Evolutionary conservation across 1,140 invertebrate species (phyloP).

Genomic region (Melitaea cinxia): DNA sequence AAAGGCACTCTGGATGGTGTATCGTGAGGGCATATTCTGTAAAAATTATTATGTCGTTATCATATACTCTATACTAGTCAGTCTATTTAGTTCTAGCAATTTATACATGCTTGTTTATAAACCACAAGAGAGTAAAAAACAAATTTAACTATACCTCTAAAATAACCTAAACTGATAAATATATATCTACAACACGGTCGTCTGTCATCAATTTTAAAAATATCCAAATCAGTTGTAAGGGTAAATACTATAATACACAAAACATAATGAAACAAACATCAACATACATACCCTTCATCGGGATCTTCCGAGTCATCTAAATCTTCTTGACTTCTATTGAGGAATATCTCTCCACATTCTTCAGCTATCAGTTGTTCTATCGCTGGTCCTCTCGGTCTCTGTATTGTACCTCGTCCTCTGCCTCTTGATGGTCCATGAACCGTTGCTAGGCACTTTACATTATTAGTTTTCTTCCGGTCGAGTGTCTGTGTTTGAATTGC

Average conservation of each 20-base stretch:
- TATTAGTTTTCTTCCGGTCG: slow-evolving; percentile 62
- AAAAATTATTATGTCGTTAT: slow-evolving; percentile 27
- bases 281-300: slow-evolving; percentile 63
- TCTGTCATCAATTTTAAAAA: too few relatives aligned
- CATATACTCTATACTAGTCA: too few relatives aligned
- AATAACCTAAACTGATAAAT: too few relatives aligned
- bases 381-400: slow-evolving; percentile 61
- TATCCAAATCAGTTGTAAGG: too few relatives aligned
- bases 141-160: too few relatives aligned
- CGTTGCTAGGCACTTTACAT: slow-evolving; percentile 64
- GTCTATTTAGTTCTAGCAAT: too few relatives aligned
- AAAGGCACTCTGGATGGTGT: slow-evolving; percentile 88
- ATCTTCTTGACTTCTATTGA: slow-evolving; percentile 68
- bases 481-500: slow-evolving; percentile 71
- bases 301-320: slow-evolving; percentile 71
- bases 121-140: too few relatives aligned
- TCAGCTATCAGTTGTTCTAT: slow-evolving; percentile 76
- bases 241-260: neutral
- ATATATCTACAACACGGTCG: too few relatives aligned
- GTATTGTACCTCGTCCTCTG: slow-evolving; percentile 52
- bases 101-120: too few relatives aligned
- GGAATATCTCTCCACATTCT: slow-evolving; percentile 64
- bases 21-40: slow-evolving; percentile 84
- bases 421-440: slow-evolving; percentile 60
- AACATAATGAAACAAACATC: neutral